These are phyloP conservation scores for Papilio polytes DNA, from an alignment of 1,140 invertebrate species.

Conservation along the genomic window DNA sequence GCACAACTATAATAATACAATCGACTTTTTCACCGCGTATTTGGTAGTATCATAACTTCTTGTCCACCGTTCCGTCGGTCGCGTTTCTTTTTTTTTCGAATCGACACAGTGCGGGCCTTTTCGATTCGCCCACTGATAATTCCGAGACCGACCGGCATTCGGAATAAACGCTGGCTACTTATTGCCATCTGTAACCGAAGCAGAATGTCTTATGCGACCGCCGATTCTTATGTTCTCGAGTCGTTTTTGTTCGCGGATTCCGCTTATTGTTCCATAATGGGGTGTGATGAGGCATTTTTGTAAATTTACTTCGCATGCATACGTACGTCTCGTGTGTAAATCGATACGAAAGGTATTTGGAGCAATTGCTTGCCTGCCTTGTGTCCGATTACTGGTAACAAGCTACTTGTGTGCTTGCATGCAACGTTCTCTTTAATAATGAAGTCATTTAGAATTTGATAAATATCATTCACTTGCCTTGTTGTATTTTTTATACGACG, in stretches of 20 bases:
- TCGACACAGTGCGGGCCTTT: slow-evolving; percentile 56
- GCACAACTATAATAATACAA: slow-evolving; percentile 49
- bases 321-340: slow-evolving; percentile 48
- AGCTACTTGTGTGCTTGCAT: slow-evolving; percentile 20
- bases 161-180: slow-evolving; percentile 63
- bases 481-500: background rate
- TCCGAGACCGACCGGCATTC: slow-evolving; percentile 57
- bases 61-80: slow-evolving; percentile 57
- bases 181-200: slow-evolving; percentile 54
- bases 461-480: background rate
- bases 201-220: slow-evolving; percentile 53
- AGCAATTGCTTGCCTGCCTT: slow-evolving; percentile 37
- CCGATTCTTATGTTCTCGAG: slow-evolving; percentile 47
- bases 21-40: slow-evolving; percentile 68
- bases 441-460: slow-evolving; percentile 34
- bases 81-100: slow-evolving; percentile 52
- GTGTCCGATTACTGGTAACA: slow-evolving; percentile 27
- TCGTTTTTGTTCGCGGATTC: slow-evolving; percentile 51
- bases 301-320: slow-evolving; percentile 53
- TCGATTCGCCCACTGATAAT: slow-evolving; percentile 68
- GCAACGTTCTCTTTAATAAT: slow-evolving; percentile 13
- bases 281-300: slow-evolving; percentile 62
- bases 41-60: slow-evolving; percentile 81
- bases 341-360: slow-evolving; percentile 44
- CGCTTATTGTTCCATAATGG: slow-evolving; percentile 63